Evolutionary conservation across 1,140 invertebrate genomes (phyloP), one percentile per base, ranked within the genome.

Genomic region (Chlorops oryzae): DNA sequence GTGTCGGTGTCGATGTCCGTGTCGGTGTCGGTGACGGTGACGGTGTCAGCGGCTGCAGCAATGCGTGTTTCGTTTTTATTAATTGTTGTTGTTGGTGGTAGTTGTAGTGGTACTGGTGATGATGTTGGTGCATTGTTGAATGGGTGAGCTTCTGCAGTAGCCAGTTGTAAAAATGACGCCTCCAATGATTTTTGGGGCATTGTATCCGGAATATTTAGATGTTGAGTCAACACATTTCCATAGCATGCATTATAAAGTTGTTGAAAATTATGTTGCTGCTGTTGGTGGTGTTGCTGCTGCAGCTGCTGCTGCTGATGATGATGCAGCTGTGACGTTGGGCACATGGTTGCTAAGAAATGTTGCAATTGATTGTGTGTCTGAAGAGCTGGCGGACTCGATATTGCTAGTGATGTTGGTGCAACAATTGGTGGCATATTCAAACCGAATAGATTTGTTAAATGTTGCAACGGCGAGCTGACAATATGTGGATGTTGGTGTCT

Each of bases 391-490:
- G 22, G 3, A 10, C 15, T 18, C n/a, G 24, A 13, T n/a, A 27
- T 15, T 15, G 43, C 2, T 4, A 24, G 4, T 9, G 25, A 15
- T 3, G 43, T 9, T 45, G 37, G 15, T 32, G 23, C 38, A 5
- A 20, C 32, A 9, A 18, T 38, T 38, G 35, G 6, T 6, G 35
- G 42, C 59, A 64, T 62, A 62, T 66, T 62, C 46, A 65, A 64
- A 39, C 61, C 61, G 51, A 66, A 66, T 17, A 66, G 40, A 61
- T 66, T 63, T 52, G 61, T 66, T 34, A 66, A 47, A 47, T 66
- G 64, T 56, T 66, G 64, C 56, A 66, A 51, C 7, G 64, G 64
- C 2, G 47, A 67, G 45, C 38, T 59, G 9, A 58, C 12, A n/a
- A 15, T 25, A 3, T 18, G 17, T 22, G 40, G 17, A 15, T 15